phyloP scores from a whole-genome alignment of 2,888 invertebrate genomes.

The Drosophila nr. perissopoda region DNA sequence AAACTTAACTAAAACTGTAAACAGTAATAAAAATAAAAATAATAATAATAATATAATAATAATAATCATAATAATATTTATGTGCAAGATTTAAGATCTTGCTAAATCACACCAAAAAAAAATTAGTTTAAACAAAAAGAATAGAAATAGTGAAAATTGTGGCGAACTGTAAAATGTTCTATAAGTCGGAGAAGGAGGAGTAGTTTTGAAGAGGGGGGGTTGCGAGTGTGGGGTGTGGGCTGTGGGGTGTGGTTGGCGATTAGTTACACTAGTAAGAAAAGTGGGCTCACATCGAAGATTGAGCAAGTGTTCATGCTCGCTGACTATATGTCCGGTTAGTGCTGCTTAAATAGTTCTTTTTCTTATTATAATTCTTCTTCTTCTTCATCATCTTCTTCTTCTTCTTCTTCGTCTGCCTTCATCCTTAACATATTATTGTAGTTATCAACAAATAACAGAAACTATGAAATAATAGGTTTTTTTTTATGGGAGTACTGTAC shows the following conservation, averaged over 20 bases:
- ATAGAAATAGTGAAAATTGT: conserved; percentile 14
- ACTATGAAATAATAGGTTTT: conserved; percentile 59
- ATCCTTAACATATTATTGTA: conserved; percentile 15
- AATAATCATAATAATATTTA: conserved; percentile 57
- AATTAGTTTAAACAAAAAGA: conserved; percentile 47
- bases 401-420: not conserved
- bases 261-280: conserved; percentile 27
- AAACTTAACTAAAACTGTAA: conserved; percentile 72
- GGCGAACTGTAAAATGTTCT: conserved; percentile 18
- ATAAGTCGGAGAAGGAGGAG: not conserved
- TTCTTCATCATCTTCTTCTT: not conserved
- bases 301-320: conserved; percentile 28
- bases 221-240: not conserved
- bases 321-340: conserved; percentile 24
- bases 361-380: conserved; percentile 6
- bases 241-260: not conserved
- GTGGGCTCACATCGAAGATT: conserved; percentile 15
- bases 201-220: not conserved
- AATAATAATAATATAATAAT: conserved; percentile 24
- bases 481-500: conserved; percentile 28
- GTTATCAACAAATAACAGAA: conserved; percentile 71
- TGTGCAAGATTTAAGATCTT: conserved; percentile 70
- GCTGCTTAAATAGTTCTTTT: conserved; percentile 22
- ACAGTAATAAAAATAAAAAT: conserved; percentile 45
- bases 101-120: conserved; percentile 73